Percentiles rank a stretch among this genome's conserved stretches.
Evolutionary conservation across 2,113 vertebrate species (phyloP).

Genomic region (Ceyx margarethae): DNA sequence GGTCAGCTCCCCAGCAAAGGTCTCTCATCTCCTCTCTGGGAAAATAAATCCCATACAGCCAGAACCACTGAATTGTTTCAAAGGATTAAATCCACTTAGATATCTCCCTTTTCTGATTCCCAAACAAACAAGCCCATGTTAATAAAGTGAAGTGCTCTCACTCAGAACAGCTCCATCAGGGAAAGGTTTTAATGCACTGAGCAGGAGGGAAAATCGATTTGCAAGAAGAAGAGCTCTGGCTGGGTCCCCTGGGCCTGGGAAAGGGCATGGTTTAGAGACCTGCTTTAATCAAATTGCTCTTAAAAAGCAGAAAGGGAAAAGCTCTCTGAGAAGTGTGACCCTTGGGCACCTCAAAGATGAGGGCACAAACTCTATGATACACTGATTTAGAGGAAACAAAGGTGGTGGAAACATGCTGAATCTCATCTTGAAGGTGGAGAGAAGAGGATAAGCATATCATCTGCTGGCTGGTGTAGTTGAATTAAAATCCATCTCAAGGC

Average conservation of each 20-base stretch:
- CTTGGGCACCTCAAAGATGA: not conserved
- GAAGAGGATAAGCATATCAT: not conserved
- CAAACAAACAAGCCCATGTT: not conserved
- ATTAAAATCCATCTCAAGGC: not conserved
- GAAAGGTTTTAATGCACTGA: slow-evolving; percentile 2
- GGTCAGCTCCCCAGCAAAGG: not conserved
- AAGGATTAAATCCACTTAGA: not conserved
- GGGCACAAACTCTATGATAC: not conserved
- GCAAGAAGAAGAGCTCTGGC: not conserved
- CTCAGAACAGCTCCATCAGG: not conserved
- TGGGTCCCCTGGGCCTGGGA: not conserved
- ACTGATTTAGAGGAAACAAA: not conserved
- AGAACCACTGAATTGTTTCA: not conserved
- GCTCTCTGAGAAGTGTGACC: not conserved
- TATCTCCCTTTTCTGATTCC: not conserved
- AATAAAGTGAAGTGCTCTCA: not conserved
- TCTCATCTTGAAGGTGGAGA: not conserved
- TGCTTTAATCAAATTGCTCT: slow-evolving; percentile 34
- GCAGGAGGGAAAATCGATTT: not conserved
- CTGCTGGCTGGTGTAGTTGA: not conserved
- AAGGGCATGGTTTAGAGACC: not conserved
- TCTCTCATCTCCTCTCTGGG: not conserved
- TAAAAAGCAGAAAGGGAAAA: slow-evolving; percentile 26
- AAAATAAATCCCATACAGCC: not conserved
- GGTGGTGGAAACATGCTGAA: not conserved